Base-by-base conservation (phyloP, 2,113 vertebrate genomes). In the Xerus inauris region DNA sequence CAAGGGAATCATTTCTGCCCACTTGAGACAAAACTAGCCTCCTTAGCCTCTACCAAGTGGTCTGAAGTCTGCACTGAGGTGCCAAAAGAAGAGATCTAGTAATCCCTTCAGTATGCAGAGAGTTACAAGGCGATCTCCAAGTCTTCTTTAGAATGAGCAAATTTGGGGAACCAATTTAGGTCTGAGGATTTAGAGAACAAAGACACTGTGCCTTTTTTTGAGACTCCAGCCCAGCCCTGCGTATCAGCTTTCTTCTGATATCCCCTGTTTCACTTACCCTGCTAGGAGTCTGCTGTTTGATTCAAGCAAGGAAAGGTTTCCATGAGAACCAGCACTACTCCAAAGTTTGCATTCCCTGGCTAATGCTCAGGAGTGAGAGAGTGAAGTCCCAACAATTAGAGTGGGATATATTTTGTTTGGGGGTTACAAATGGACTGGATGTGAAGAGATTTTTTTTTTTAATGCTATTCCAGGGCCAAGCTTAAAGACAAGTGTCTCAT, bases 1-100 rank as follows among this genome's bases (percentile, higher is more conserved):
- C 1, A 16, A 0, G 14, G 16, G 51, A 20, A n/a, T 26, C 20
- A n/a, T 0, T 8, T 24, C 54, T 10, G 35, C 1, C 42, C 20
- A 67, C 13, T 2, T 2, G 5, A 20, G 49, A 91, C 16, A 85
- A 81, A 76, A 13, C 45, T 24, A 12, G 30, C 73, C 49, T 73
- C 35, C 45, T 32, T 17, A 0, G 0, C 75, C 85, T 72, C 65
- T 47, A 30, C 24, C 16, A 40, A 30, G 38, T 12, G 59, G 6
- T 51, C 62, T 77, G 14, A 35, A 67, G 40, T 88, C 49, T 91
- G 51, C 22, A 79, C 8, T 16, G 10, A 40, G 19, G 72, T 20
- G 32, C 32, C 62, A 24, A 57, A 84, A 20, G n/a, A 76, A 26
- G 72, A 65, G n/a, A 42, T 22, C 30, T 8, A 11, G 76, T 8